Conservation (phyloP, 2,797 vertebrate genomes). For the Poecilia wingei region DNA sequence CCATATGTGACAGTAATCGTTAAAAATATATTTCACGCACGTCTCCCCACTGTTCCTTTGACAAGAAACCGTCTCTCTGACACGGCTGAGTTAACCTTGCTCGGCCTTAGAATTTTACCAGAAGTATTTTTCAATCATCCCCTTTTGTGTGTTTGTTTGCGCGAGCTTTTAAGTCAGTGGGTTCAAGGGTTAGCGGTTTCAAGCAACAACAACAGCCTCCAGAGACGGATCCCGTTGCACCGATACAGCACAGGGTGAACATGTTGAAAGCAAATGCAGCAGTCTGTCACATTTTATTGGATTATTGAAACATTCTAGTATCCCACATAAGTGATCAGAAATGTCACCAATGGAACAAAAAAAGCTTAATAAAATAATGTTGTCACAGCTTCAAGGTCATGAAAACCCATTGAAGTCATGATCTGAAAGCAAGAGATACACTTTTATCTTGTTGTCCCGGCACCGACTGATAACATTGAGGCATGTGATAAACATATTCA, state of each 20-base stretch:
- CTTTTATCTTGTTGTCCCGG: slow-evolving; percentile 54
- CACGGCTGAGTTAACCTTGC: slow-evolving; percentile 7
- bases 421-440: slow-evolving; percentile 43
- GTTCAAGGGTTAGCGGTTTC: slow-evolving; percentile 28
- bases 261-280: slow-evolving; percentile 15
- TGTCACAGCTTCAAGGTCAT: slow-evolving; percentile 50
- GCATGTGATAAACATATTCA: slow-evolving; percentile 76
- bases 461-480: slow-evolving; percentile 64
- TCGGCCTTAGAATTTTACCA: slow-evolving; percentile 5
- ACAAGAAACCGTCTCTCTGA: slow-evolving; percentile 15
- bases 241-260: slow-evolving; percentile 25
- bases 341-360: slow-evolving; percentile 24
- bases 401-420: slow-evolving; percentile 13
- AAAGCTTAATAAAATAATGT: slow-evolving; percentile 22
- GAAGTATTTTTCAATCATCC: slow-evolving; percentile 12
- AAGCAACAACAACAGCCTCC: slow-evolving; percentile 15
- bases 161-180: slow-evolving; percentile 2
- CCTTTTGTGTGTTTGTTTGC: slow-evolving; percentile 12
- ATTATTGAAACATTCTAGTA: slow-evolving; percentile 33
- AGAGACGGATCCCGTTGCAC: slow-evolving; percentile 9
- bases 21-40: slow-evolving; percentile 12
- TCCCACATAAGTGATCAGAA: slow-evolving; percentile 33
- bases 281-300: slow-evolving; percentile 56
- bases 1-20: slow-evolving; percentile 1
- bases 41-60: not conserved